A percentile compares a stretch with the other conserved stretches of the same genome.
phyloP scores from a whole-genome alignment of 2,113 vertebrate species.

The Holacanthus passer region DNA sequence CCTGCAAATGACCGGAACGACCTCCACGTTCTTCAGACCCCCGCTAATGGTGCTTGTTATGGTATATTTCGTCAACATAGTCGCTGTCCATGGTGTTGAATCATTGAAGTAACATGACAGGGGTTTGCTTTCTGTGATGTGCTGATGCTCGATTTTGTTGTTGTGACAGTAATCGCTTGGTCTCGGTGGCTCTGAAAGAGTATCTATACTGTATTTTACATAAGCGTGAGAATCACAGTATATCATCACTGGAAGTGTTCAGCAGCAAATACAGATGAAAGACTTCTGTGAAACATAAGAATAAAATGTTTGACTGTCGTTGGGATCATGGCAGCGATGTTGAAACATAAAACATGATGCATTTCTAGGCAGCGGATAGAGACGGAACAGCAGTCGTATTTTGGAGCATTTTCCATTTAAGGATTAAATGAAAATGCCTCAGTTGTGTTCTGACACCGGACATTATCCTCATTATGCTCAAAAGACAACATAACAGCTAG shows the following conservation, averaged over 20 bases:
- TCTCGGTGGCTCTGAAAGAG: background rate
- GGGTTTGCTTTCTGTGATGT: background rate
- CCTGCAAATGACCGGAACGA: background rate
- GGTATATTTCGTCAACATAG: background rate
- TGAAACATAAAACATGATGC: background rate
- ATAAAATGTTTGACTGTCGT: background rate
- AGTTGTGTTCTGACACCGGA: slow-evolving; percentile 39
- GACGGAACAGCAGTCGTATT: background rate
- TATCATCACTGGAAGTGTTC: background rate
- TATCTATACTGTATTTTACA: background rate
- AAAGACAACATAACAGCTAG: slow-evolving; percentile 48
- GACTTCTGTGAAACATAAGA: background rate
- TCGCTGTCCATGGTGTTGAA: background rate
- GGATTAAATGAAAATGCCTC: slow-evolving; percentile 36
- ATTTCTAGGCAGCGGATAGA: slow-evolving; percentile 17
- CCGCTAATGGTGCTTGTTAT: no score
- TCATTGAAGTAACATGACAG: background rate
- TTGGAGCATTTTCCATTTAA: slow-evolving; percentile 21
- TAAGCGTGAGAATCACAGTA: background rate
- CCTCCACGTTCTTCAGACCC: background rate
- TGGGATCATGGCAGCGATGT: background rate
- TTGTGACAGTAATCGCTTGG: background rate
- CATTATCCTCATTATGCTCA: slow-evolving; percentile 32
- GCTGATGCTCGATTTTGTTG: background rate
- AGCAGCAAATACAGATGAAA: background rate